Evolutionary conservation across 2,888 invertebrate species (phyloP).

Genomic region (Rhopalosiphum nymphaeae): DNA sequence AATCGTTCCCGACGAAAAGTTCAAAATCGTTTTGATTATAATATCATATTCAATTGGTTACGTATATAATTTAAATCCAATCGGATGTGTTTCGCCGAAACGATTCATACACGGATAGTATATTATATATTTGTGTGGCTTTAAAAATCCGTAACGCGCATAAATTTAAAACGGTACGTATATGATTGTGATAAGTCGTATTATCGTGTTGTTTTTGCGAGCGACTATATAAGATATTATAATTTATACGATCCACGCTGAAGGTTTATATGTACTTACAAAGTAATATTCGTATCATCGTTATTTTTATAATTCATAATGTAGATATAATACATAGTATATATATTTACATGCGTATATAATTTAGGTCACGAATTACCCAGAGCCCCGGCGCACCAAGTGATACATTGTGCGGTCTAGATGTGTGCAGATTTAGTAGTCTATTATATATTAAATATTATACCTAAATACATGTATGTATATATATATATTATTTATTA

Average conservation of each 20-base stretch:
- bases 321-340: neutral
- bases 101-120: neutral
- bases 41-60: neutral
- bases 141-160: neutral
- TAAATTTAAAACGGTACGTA: neutral
- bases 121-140: neutral
- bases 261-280: neutral
- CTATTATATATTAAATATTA: neutral
- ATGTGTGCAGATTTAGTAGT: conserved; percentile 2
- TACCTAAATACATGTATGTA: too few species aligned
- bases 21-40: neutral
- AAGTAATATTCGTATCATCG: neutral
- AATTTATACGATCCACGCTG: neutral
- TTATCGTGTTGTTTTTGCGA: neutral
- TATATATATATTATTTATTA: neutral
- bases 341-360: neutral
- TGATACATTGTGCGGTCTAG: neutral
- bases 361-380: conserved; percentile 1
- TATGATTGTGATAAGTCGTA: neutral
- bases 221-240: neutral
- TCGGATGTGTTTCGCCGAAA: neutral
- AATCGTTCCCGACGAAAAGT: neutral
- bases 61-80: neutral
- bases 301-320: neutral
- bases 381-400: neutral